A percentile compares a stretch with the other conserved stretches of the same genome.
These are phyloP conservation scores for Araneus ventricosus DNA, from an alignment of 1,140 invertebrate species.

Conservation along the genomic window DNA sequence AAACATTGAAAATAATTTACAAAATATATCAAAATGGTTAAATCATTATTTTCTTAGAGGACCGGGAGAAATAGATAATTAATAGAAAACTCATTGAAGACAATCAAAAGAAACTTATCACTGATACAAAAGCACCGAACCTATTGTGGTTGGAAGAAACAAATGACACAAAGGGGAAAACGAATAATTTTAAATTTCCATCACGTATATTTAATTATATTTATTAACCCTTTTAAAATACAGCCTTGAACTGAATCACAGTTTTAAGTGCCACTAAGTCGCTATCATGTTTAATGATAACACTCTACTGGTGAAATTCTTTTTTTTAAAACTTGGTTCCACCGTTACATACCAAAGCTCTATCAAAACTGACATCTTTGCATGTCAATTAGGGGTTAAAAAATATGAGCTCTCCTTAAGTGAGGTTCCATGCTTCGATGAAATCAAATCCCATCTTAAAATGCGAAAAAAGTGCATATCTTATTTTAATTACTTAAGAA, in stretches of 20 bases:
- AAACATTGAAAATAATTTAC: no score
- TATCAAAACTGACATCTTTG: not conserved
- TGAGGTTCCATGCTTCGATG: no score
- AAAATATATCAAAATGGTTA: no score
- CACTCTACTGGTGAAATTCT: not conserved
- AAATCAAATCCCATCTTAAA: no score
- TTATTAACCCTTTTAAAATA: not conserved
- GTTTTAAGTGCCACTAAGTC: not conserved
- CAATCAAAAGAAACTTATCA: no score
- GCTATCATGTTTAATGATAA: not conserved
- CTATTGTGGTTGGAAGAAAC: no score
- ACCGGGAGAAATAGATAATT: no score
- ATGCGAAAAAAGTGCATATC: no score
- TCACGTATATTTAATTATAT: constrained; percentile 13
- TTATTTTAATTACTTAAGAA: no score
- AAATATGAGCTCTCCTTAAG: not conserved
- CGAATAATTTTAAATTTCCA: not conserved
- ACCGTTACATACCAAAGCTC: not conserved
- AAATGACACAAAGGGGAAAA: not conserved
- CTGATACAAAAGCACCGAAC: no score
- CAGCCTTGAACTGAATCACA: not conserved
- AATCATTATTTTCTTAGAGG: no score
- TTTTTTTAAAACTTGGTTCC: not conserved
- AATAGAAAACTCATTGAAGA: no score
- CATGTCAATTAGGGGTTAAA: not conserved